These are phyloP conservation scores for Paguma larvata DNA, from an alignment of 2,797 vertebrate genomes.

Conservation along the genomic window DNA sequence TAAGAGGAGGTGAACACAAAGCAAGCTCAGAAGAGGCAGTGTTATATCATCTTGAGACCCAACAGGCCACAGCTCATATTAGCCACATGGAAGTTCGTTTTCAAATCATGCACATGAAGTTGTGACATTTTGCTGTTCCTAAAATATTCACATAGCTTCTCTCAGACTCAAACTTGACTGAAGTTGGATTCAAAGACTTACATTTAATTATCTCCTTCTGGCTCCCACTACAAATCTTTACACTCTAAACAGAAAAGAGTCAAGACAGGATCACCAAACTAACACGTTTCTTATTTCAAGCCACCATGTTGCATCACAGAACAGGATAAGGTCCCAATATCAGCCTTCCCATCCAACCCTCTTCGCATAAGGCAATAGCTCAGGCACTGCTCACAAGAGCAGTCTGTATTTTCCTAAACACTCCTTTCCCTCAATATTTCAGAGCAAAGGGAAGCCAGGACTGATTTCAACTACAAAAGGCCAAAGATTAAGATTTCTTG, in stretches of 20 bases:
- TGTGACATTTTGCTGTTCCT: conserved; percentile 32
- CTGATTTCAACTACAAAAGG: not conserved
- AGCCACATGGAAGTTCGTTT: not conserved
- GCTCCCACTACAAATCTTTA: conserved; percentile 15
- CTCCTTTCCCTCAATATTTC: not conserved
- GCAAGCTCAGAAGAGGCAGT: not conserved
- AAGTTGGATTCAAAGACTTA: conserved; percentile 13
- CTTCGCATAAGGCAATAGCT: not conserved
- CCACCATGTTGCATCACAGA: fast-evolving
- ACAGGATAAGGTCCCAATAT: not conserved
- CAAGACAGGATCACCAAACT: not conserved
- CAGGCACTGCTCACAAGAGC: not conserved
- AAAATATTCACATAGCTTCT: conserved; percentile 41
- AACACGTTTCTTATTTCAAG: not conserved
- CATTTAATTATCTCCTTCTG: conserved; percentile 25
- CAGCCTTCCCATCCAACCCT: not conserved
- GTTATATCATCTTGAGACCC: not conserved
- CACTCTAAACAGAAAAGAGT: not conserved
- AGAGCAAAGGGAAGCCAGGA: not conserved
- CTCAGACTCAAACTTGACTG: conserved; percentile 51
- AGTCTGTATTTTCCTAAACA: not conserved
- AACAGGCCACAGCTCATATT: not conserved
- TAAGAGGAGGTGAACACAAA: not conserved
- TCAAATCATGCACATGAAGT: not conserved
- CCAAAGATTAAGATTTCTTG: not conserved